These are phyloP conservation scores for Alaudala cheleensis DNA, from an alignment of 2,113 vertebrate species.

Conservation along the genomic window DNA sequence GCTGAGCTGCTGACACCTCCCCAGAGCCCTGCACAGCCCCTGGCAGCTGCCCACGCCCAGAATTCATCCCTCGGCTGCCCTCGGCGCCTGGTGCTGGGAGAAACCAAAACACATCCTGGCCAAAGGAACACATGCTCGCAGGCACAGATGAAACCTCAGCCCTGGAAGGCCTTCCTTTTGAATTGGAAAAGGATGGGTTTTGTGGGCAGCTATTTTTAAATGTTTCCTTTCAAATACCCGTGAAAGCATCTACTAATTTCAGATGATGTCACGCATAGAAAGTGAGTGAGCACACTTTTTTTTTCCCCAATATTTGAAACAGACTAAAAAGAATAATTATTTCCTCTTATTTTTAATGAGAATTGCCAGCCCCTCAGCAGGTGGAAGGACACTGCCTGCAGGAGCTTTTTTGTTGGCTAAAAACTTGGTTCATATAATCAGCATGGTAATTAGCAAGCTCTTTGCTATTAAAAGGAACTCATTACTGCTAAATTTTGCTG, in stretches of 20 bases:
- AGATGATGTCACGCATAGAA: not conserved
- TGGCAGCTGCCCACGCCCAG: not conserved
- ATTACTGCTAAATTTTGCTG: slow-evolving; percentile 69
- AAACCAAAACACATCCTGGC: not conserved
- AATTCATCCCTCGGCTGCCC: not conserved
- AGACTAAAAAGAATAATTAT: slow-evolving; percentile 33
- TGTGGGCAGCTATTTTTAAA: not conserved
- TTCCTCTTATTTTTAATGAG: slow-evolving; percentile 66
- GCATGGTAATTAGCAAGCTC: slow-evolving; percentile 67
- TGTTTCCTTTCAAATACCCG: not conserved
- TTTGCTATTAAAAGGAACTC: slow-evolving; percentile 68
- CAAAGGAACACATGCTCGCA: not conserved
- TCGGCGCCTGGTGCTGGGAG: not conserved
- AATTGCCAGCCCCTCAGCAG: slow-evolving; percentile 38
- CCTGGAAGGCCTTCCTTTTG: not conserved
- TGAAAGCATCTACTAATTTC: not conserved
- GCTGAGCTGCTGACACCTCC: not conserved
- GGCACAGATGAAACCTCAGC: not conserved
- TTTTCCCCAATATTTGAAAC: not conserved
- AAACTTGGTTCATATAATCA: slow-evolving; percentile 64
- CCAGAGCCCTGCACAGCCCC: not conserved
- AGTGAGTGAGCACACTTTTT: not conserved
- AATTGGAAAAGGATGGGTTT: not conserved
- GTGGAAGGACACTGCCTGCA: slow-evolving; percentile 66
- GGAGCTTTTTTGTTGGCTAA: slow-evolving; percentile 62